A percentile compares a stretch with the other conserved stretches of the same genome.
These are phyloP conservation scores for Melanostoma mellinum DNA, from an alignment of 2,888 invertebrate species.

Conservation along the genomic window DNA sequence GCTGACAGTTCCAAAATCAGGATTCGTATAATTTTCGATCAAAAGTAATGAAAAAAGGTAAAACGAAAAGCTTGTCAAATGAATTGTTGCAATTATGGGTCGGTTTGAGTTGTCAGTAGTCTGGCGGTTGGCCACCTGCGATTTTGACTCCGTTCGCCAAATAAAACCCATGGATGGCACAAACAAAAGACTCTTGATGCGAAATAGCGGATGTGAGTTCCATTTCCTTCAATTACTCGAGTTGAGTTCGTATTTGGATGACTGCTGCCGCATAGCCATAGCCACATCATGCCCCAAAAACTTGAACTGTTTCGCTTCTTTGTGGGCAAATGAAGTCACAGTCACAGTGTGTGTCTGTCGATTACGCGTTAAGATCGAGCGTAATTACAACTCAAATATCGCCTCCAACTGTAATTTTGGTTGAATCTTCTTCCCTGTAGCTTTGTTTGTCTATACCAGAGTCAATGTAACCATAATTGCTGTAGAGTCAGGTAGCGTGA, in stretches of 20 bases:
- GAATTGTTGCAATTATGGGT: slow-evolving; percentile 62
- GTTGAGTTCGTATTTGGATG: slow-evolving; percentile 30
- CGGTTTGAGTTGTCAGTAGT: slow-evolving; percentile 5
- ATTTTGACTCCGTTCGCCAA: slow-evolving; percentile 35
- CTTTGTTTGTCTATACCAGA: slow-evolving; percentile 38
- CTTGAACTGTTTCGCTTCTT: slow-evolving; percentile 7
- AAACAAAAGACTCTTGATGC: slow-evolving; percentile 22
- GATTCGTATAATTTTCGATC: slow-evolving; percentile 66
- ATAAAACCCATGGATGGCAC: slow-evolving; percentile 2
- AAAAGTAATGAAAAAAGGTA: background rate
- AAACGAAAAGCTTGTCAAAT: slow-evolving; percentile 45
- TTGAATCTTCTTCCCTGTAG: background rate
- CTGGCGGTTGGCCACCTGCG: slow-evolving; percentile 48
- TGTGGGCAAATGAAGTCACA: slow-evolving; percentile 62
- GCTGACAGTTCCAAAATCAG: slow-evolving; percentile 63
- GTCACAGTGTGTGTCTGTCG: slow-evolving; percentile 60
- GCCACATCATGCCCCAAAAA: slow-evolving; percentile 4
- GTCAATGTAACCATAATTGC: slow-evolving; percentile 59
- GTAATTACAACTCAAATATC: slow-evolving; percentile 68
- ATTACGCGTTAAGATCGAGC: slow-evolving; percentile 59
- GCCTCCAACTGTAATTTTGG: slow-evolving; percentile 66
- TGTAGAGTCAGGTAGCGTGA: slow-evolving; percentile 60
- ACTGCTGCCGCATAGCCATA: background rate
- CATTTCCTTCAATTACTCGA: slow-evolving; percentile 56
- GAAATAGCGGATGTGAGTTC: slow-evolving; percentile 14